Percentiles rank a stretch among this genome's conserved stretches.
phyloP scores from a whole-genome alignment of 2,113 vertebrate genomes.

The Pica pica region DNA sequence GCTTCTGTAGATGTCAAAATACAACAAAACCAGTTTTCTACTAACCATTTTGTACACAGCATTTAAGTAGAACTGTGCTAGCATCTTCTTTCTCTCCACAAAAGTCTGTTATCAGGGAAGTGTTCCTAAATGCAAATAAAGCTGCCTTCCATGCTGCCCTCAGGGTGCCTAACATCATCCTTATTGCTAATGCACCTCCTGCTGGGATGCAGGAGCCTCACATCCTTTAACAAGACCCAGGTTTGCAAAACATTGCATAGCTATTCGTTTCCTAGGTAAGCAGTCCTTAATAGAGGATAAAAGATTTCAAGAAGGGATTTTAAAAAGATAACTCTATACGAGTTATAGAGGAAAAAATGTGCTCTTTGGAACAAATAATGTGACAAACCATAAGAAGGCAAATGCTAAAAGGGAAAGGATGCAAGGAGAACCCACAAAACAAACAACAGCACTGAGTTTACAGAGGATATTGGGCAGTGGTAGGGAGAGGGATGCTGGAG shows the following conservation, averaged over 20 bases:
- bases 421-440: background rate
- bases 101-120: background rate
- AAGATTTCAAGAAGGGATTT: background rate
- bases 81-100: background rate
- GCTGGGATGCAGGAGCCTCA: background rate
- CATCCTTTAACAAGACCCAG: background rate
- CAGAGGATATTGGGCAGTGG: background rate
- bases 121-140: background rate
- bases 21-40: background rate
- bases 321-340: background rate
- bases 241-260: background rate
- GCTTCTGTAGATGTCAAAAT: background rate
- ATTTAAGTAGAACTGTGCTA: background rate
- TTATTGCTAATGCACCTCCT: background rate
- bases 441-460: background rate
- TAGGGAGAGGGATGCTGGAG: background rate
- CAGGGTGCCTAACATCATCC: background rate
- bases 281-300: background rate
- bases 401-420: background rate
- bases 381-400: background rate
- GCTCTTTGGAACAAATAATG: background rate
- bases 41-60: background rate
- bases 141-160: background rate
- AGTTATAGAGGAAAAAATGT: background rate
- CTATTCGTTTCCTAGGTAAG: background rate